Evolutionary conservation across 2,797 vertebrate genomes (phyloP).

Genomic region (Silurus aristotelis): DNA sequence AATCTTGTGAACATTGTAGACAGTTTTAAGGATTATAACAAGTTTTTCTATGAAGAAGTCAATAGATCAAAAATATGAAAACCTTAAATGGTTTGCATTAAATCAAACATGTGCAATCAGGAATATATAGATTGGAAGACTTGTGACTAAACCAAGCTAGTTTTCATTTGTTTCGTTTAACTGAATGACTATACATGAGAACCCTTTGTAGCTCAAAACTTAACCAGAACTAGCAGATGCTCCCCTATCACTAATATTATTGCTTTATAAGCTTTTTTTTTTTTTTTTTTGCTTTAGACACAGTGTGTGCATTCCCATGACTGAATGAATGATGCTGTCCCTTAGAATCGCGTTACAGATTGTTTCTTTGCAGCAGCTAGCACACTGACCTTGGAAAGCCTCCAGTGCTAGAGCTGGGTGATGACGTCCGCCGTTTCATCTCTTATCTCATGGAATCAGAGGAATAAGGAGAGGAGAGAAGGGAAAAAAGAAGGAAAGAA

Average conservation of each 20-base stretch:
- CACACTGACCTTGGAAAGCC: slow-evolving; percentile 68
- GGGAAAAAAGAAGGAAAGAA: slow-evolving; percentile 2
- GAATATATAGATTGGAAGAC: not conserved
- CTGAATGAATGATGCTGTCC: slow-evolving; percentile 9
- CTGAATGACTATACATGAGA: not conserved
- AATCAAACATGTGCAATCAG: not conserved
- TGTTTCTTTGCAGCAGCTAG: slow-evolving; percentile 54
- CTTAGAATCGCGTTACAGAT: slow-evolving; percentile 5
- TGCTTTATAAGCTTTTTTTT: not conserved
- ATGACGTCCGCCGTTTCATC: slow-evolving; percentile 70
- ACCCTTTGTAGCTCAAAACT: not conserved
- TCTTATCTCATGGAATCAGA: slow-evolving; percentile 51
- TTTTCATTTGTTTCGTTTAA: not conserved
- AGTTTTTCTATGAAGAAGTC: not conserved
- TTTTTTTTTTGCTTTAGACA: not conserved
- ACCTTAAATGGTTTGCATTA: not conserved
- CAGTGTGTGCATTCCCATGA: slow-evolving; percentile 9
- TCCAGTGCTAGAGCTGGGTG: slow-evolving; percentile 62
- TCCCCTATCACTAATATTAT: not conserved
- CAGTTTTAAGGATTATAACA: not conserved
- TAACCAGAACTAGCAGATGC: not conserved
- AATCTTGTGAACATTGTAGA: not conserved
- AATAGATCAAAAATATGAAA: not conserved
- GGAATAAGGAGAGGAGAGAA: not conserved
- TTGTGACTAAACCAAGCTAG: not conserved